Conservation (phyloP, 2,113 vertebrate species). For the Ascaphus truei region DNA sequence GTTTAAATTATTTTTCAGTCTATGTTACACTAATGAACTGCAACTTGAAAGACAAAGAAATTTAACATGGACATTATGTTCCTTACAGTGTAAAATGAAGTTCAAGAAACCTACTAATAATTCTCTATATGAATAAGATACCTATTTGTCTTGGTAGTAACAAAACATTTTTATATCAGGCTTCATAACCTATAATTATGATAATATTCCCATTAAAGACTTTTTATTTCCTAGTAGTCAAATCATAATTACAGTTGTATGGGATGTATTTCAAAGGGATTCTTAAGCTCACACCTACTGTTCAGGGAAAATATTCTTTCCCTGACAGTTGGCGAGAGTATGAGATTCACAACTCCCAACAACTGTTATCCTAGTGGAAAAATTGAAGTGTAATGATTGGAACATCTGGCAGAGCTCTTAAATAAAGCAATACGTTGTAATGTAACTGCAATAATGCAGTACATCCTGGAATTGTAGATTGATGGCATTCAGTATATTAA, state of each 20-base stretch:
- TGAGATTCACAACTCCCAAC: constrained; percentile 47
- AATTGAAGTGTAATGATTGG: constrained; percentile 49
- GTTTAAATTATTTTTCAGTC: no score
- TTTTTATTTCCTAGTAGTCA: neutral
- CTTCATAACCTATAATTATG: neutral
- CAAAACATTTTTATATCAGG: neutral
- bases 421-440: constrained; percentile 51
- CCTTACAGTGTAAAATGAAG: no score
- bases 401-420: constrained; percentile 56
- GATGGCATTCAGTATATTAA: constrained; percentile 55
- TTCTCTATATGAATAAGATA: neutral
- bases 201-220: neutral
- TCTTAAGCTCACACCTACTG: constrained; percentile 29
- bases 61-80: no score
- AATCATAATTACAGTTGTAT: neutral
- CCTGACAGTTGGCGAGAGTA: constrained; percentile 47
- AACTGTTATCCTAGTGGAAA: constrained; percentile 55
- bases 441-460: constrained; percentile 47
- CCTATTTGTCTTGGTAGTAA: neutral
- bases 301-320: constrained; percentile 46
- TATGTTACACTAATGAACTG: no score
- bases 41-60: no score
- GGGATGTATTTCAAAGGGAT: neutral
- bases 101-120: no score
- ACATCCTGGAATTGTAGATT: constrained; percentile 48